Base-by-base conservation (phyloP, 2,888 invertebrate species). In the Opisthograptis luteolata region DNA sequence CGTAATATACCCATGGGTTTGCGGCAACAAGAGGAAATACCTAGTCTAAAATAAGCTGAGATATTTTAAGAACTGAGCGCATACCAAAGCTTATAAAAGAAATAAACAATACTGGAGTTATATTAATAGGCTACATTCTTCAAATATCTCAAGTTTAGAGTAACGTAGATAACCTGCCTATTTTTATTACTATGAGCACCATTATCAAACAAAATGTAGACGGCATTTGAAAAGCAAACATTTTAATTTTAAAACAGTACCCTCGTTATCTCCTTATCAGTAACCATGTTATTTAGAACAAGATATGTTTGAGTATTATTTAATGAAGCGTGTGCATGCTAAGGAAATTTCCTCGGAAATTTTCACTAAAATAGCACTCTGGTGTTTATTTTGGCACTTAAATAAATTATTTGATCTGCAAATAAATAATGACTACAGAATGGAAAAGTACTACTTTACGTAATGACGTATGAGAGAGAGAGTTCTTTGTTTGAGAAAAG, bases 201-300 rank as follows among this genome's bases (percentile, higher is more conserved):
- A 19, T 14, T 17, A 7, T 32, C 20, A 42, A 41, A 40, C 34
- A 35, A 52, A 41, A 46, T 27, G 15, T 39, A 43, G 9, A 15
- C 42, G 22, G 36, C 39, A 49, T 46, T 36, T 14, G 8, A 24
- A 44, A 22, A 28, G 14, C 22, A 35, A 41, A 28, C 8, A 48
- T 47, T 27, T 8, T 17, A n/a, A 12, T 36, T 48, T 24, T 15
- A 15, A 17, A 31, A 17, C 20, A 19, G 31, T 42, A 42, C 42
- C 53, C 55, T 43, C 45, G 10, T 51, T 54, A 58, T 48, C 46
- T 31, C 8, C 34, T 46, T 51, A 56, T 56, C 48, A 49, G 37
- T 22, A 28, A 34, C 8, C 22, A 20, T 34, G 14, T 32, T 49
- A 24, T 31, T 31, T 22, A 30, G 2, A 24, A 3, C 4, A 46